Conservation (phyloP, 2,888 invertebrate species). For the Dichetophora obliterata region DNA sequence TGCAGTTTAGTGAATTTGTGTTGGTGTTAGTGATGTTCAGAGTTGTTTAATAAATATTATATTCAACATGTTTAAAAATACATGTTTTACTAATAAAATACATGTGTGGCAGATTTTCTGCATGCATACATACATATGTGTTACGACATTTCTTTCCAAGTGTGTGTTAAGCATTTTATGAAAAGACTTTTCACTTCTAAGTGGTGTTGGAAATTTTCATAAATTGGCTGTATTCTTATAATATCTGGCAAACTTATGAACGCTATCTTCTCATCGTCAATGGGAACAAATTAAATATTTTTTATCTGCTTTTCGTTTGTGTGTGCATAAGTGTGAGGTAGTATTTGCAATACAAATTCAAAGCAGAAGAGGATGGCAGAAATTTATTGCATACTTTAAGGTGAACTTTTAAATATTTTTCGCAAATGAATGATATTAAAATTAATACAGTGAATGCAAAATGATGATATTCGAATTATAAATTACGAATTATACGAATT, state of each 20-base stretch:
- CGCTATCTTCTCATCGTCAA: background rate
- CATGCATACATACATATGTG: background rate
- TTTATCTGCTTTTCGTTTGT: no score
- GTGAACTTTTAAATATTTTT: background rate
- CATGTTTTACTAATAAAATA: background rate
- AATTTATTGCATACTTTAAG: background rate
- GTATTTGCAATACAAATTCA: background rate
- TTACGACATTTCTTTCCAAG: background rate
- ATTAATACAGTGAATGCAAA: no score
- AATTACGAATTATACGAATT: no score
- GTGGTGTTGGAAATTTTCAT: no score
- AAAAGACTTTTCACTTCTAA: background rate
- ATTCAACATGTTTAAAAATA: no score
- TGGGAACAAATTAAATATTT: no score
- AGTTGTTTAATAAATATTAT: no score
- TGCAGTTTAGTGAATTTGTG: no score
- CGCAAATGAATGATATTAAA: background rate
- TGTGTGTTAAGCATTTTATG: slow-evolving; percentile 14
- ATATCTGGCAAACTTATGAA: background rate
- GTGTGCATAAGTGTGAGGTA: no score
- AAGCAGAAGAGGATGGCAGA: background rate
- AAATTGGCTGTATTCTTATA: no score
- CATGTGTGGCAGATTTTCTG: background rate
- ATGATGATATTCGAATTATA: no score
- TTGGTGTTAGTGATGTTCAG: no score